Evolutionary conservation across 2,113 vertebrate genomes (phyloP), one percentile per base, ranked within the genome.

Genomic region (Corythornis cristatus): DNA sequence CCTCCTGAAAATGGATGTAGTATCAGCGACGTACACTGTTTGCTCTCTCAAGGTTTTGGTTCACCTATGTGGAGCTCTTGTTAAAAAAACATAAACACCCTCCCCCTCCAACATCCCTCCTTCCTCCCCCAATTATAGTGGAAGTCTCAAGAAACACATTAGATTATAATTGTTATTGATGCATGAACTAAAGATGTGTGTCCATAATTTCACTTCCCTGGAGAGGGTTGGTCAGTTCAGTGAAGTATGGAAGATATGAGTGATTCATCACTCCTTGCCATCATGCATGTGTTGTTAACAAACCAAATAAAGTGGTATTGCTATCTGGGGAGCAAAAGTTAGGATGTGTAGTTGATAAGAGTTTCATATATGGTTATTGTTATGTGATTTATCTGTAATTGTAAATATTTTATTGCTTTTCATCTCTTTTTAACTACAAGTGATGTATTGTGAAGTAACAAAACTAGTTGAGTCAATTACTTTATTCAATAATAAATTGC

Each of bases 301-400:
- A 97, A 97, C 96, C 95, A 98, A 97, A 98, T 98, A 98, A 98
- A 98, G 97, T 98, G 95, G 95, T 82, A 96, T 96, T 93, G 65
- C 93, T 96, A 51, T 97, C 96, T 92, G 72, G 97, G 97, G 97
- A 98, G 91, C 79, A 97, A 95, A 97, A 91, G 93, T 97, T 97
- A 96, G 93, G 89, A 88, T 68, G 51, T 61, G 58, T 83, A 96
- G 92, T 96, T 96, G 64, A 96, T 96, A 96, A 95, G 96, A 97
- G 95, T 97, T 97, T 97, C 94, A 96, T 97, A 86, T 97, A 96
- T 97, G 94, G 96, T 97, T 98, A 97, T 96, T 96, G 90, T 93
- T 84, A 85, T 96, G 86, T 94, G 65, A 78, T 85, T 90, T 90
- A 76, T 83, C 42, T 65, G 37, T 82, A 94, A 88, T 75, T 90